A percentile compares a stretch with the other conserved stretches of the same genome.
Evolutionary conservation across 2,888 invertebrate genomes (phyloP).

Genomic region (Zeuzera pyrina): DNA sequence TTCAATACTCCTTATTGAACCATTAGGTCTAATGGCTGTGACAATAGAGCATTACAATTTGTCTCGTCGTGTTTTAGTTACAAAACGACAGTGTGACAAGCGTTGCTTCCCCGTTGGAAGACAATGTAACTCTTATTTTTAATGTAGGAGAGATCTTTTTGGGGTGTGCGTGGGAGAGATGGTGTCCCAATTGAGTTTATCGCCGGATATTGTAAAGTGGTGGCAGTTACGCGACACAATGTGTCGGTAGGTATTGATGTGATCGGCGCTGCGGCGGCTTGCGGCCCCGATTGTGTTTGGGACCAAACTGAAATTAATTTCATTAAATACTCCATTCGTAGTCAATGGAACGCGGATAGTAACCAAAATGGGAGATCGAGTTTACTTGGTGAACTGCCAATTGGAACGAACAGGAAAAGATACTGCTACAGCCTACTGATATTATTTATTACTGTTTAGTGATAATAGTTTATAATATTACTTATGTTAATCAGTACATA

Average conservation of each 20-base stretch:
- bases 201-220: conserved; percentile 69
- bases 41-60: conserved; percentile 69
- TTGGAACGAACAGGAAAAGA: neutral
- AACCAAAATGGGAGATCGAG: neutral
- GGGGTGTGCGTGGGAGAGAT: conserved; percentile 19
- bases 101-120: conserved; percentile 17
- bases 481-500: no score
- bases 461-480: no score
- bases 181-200: conserved; percentile 61
- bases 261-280: conserved; percentile 11
- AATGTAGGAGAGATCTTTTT: conserved; percentile 33
- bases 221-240: conserved; percentile 47
- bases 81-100: conserved; percentile 23
- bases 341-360: conserved; percentile 6
- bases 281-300: conserved; percentile 24
- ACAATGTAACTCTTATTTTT: conserved; percentile 39
- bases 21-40: conserved; percentile 61
- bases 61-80: conserved; percentile 36
- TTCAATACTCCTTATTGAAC: conserved; percentile 65
- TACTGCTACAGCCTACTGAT: no score
- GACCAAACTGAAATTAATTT: conserved; percentile 22
- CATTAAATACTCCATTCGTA: conserved; percentile 14
- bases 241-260: conserved; percentile 50
- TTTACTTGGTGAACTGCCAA: neutral
- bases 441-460: no score